Conservation (phyloP, 2,797 vertebrate genomes). For the Prunella strophiata region DNA sequence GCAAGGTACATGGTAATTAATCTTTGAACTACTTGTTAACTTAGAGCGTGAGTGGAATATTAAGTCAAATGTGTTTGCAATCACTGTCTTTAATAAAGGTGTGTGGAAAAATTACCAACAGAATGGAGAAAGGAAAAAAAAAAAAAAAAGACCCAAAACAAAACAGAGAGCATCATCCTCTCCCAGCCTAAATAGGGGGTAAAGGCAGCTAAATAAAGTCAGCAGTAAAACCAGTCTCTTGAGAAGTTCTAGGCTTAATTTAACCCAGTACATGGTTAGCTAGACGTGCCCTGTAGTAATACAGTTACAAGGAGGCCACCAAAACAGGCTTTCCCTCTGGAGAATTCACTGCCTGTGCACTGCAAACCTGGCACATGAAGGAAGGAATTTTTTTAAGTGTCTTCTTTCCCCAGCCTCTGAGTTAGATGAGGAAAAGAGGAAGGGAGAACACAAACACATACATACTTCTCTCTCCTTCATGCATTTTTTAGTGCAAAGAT, state of each 20-base stretch:
- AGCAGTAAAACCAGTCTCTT: neutral
- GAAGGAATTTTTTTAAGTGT: neutral
- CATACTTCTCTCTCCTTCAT: neutral
- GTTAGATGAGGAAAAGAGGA: neutral
- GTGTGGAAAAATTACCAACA: slow-evolving; percentile 52
- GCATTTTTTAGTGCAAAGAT: slow-evolving; percentile 28
- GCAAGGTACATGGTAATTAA: slow-evolving; percentile 77
- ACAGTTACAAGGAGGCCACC: neutral
- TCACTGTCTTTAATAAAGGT: slow-evolving; percentile 69
- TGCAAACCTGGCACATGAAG: neutral
- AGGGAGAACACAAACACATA: neutral
- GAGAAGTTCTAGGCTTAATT: neutral
- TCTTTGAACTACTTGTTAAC: slow-evolving; percentile 80
- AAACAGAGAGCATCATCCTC: neutral
- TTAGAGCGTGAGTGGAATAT: slow-evolving; percentile 71
- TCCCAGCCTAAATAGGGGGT: neutral
- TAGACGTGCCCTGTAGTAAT: neutral
- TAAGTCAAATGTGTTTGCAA: slow-evolving; percentile 73
- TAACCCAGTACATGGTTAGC: neutral
- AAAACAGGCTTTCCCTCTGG: neutral
- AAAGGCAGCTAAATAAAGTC: neutral
- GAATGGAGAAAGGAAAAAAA: neutral
- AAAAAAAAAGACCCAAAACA: neutral
- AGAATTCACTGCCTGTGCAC: neutral
- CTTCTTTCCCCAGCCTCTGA: neutral